These are phyloP conservation scores for Anarhynchus alexandrinus DNA, from an alignment of 2,113 vertebrate species.

Conservation along the genomic window DNA sequence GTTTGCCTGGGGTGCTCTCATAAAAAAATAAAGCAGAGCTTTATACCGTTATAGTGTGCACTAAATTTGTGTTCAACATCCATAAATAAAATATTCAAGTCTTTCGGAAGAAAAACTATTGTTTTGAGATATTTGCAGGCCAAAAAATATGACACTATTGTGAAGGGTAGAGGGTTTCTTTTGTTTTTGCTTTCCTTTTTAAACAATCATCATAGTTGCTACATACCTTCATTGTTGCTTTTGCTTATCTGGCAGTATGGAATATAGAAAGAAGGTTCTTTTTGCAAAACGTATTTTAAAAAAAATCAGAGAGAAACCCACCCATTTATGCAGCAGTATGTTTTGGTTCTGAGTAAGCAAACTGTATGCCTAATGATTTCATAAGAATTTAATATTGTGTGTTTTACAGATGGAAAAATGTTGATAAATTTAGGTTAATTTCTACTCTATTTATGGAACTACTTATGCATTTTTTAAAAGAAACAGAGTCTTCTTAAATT, in stretches of 20 bases:
- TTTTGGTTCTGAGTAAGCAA: constrained; percentile 47
- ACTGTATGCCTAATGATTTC: constrained; percentile 56
- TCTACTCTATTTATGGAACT: constrained; percentile 60
- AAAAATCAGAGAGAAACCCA: background rate
- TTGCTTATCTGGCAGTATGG: background rate
- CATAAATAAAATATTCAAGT: constrained; percentile 64
- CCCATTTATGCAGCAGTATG: constrained; percentile 2
- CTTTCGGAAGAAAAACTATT: constrained; percentile 43
- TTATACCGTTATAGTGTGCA: constrained; percentile 43
- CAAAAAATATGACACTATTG: background rate
- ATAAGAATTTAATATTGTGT: constrained; percentile 64
- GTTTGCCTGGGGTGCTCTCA: constrained; percentile 63
- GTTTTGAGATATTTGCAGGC: constrained; percentile 34
- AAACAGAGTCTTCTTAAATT: constrained; percentile 59
- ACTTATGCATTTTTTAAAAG: constrained; percentile 61
- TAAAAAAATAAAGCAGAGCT: constrained; percentile 63
- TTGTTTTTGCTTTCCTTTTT: constrained; percentile 2
- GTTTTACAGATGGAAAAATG: constrained; percentile 63
- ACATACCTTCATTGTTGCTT: background rate
- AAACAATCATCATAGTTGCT: background rate
- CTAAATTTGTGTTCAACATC: constrained; percentile 48
- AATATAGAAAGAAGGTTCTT: background rate
- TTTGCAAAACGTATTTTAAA: background rate
- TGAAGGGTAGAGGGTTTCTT: background rate
- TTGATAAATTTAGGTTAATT: constrained; percentile 64